Percentiles rank a stretch among this genome's conserved stretches.
These are phyloP conservation scores for Venturia canescens DNA, from an alignment of 1,140 invertebrate genomes.

Conservation along the genomic window DNA sequence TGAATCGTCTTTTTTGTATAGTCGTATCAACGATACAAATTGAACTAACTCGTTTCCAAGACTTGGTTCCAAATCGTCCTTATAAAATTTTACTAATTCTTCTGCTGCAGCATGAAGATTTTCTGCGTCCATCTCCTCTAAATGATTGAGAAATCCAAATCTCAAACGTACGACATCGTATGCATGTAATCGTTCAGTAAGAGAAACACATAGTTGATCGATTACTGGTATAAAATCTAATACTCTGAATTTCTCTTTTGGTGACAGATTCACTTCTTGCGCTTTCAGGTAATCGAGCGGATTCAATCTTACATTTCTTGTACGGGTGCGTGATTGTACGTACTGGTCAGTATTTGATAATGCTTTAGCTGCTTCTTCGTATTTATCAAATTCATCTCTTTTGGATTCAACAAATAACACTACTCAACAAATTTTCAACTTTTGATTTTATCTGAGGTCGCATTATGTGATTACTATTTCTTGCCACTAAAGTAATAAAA, in stretches of 20 bases:
- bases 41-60: slow-evolving; percentile 51
- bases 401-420: slow-evolving; percentile 26
- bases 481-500: too few species aligned
- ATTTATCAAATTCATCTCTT: slow-evolving; percentile 43
- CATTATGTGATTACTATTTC: too few species aligned
- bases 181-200: slow-evolving; percentile 37
- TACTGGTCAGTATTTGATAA: slow-evolving; percentile 28
- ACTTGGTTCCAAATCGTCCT: slow-evolving; percentile 51
- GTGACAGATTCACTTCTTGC: slow-evolving; percentile 20
- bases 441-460: too few species aligned
- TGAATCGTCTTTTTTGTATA: slow-evolving; percentile 46
- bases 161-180: slow-evolving; percentile 14
- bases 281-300: slow-evolving; percentile 23
- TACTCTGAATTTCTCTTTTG: slow-evolving; percentile 23
- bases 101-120: slow-evolving; percentile 51
- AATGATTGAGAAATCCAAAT: slow-evolving; percentile 36
- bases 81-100: slow-evolving; percentile 52
- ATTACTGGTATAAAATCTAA: slow-evolving; percentile 5
- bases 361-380: slow-evolving; percentile 36
- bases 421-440: too few species aligned
- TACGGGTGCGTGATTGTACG: slow-evolving; percentile 15
- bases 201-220: slow-evolving; percentile 41
- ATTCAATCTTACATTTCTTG: slow-evolving; percentile 29
- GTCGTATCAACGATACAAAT: slow-evolving; percentile 52
- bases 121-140: slow-evolving; percentile 51